Percentiles rank a stretch among this genome's conserved stretches.
Evolutionary conservation across 1,140 invertebrate genomes (phyloP).

Genomic region (Orussus abietinus): DNA sequence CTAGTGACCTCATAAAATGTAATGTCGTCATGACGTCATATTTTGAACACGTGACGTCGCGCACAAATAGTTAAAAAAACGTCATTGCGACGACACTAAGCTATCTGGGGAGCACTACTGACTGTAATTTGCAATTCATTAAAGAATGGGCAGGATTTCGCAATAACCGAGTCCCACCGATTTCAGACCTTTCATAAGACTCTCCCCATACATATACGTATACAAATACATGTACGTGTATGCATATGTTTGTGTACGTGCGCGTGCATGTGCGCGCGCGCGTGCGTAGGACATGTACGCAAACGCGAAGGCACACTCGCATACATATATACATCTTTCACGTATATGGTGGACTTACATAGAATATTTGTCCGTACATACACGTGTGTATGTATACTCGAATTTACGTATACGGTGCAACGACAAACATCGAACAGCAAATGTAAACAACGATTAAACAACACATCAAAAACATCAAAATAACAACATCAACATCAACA

Average conservation of each 20-base stretch:
- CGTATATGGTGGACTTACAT: too few relatives aligned
- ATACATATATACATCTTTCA: neutral
- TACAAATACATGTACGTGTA: constrained; percentile 30
- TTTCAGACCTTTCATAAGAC: too few relatives aligned
- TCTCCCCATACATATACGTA: constrained; percentile 17
- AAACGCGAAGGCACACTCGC: constrained; percentile 7
- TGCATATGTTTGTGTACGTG: constrained; percentile 24
- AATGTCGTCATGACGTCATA: too few relatives aligned
- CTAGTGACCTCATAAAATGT: too few relatives aligned
- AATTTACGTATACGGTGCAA: constrained; percentile 45
- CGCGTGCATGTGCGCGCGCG: constrained; percentile 14
- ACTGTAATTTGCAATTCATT: too few relatives aligned
- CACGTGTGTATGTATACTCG: constrained; percentile 16
- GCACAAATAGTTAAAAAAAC: too few relatives aligned
- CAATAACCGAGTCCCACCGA: too few relatives aligned
- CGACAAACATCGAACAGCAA: constrained; percentile 54
- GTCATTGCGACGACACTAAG: too few relatives aligned
- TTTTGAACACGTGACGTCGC: too few relatives aligned
- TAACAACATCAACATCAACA: constrained; percentile 50
- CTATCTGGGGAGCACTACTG: too few relatives aligned
- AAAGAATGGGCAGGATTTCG: too few relatives aligned
- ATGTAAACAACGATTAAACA: constrained; percentile 52
- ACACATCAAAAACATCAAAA: constrained; percentile 51
- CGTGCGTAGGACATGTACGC: constrained; percentile 8
- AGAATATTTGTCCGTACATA: too few relatives aligned